These are phyloP conservation scores for Tribolium freemani DNA, from an alignment of 2,888 invertebrate species.

Conservation along the genomic window DNA sequence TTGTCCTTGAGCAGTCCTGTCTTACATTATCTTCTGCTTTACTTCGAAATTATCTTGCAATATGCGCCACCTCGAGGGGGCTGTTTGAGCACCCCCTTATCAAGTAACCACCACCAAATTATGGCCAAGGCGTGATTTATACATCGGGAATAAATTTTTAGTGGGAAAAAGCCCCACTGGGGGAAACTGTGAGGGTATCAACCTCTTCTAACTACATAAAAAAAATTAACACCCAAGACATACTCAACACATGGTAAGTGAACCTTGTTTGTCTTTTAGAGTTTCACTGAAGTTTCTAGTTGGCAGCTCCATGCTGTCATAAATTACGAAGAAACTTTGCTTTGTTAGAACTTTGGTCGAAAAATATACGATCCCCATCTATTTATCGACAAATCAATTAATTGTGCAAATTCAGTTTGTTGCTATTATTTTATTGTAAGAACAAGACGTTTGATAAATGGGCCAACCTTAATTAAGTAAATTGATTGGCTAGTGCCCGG, in stretches of 20 bases:
- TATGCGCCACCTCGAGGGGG: slow-evolving; percentile 5
- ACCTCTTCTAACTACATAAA: not conserved
- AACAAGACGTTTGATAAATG: not conserved
- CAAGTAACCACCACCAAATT: slow-evolving; percentile 5
- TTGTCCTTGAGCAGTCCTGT: slow-evolving; percentile 9
- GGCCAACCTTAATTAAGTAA: not conserved
- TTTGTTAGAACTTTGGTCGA: not conserved
- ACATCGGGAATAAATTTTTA: slow-evolving; percentile 5
- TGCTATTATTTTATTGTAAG: no score
- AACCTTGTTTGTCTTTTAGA: not conserved
- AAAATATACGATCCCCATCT: not conserved
- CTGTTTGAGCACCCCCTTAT: slow-evolving; percentile 18
- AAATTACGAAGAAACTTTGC: not conserved
- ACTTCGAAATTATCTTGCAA: slow-evolving; percentile 19
- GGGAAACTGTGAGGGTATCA: no score
- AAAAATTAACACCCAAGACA: not conserved
- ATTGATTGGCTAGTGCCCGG: not conserved
- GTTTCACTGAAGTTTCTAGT: not conserved
- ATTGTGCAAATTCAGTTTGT: not conserved
- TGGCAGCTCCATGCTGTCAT: not conserved
- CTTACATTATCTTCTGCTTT: slow-evolving; percentile 16
- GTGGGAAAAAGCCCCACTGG: no score
- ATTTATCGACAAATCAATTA: not conserved
- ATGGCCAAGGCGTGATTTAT: slow-evolving; percentile 12
- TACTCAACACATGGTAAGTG: not conserved